These are phyloP conservation scores for Listronotus bonariensis DNA, from an alignment of 1,140 invertebrate genomes.

Conservation along the genomic window DNA sequence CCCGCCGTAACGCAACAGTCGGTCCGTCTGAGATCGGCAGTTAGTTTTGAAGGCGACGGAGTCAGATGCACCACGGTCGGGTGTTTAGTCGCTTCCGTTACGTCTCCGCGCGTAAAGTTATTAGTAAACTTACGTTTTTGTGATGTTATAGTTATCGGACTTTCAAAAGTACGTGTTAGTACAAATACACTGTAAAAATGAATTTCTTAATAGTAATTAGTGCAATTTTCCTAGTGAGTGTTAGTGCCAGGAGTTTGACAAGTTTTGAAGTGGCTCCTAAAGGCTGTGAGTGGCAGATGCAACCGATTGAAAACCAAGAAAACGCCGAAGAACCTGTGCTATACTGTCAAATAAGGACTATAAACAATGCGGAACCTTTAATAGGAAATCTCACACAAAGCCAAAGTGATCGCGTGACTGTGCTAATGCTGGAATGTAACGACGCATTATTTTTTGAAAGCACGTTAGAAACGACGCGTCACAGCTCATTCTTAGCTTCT, in stretches of 20 bases:
- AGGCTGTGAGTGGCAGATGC: slow-evolving; percentile 70
- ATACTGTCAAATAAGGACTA: slow-evolving; percentile 73
- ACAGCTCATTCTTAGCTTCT: slow-evolving; percentile 66
- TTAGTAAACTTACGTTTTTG: slow-evolving; percentile 2
- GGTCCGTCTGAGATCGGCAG: slow-evolving; percentile 23
- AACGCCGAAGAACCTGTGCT: slow-evolving; percentile 60
- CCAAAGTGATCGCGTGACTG: slow-evolving; percentile 68
- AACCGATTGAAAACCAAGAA: slow-evolving; percentile 59
- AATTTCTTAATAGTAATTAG: slow-evolving; percentile 27
- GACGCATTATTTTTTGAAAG: slow-evolving; percentile 81
- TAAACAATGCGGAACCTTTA: slow-evolving; percentile 70
- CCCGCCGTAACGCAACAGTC: slow-evolving; percentile 47
- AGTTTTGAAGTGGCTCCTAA: slow-evolving; percentile 61
- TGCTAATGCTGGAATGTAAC: slow-evolving; percentile 75
- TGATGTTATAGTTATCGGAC: slow-evolving; percentile 28
- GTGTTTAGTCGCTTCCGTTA: background rate
- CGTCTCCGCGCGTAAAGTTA: slow-evolving; percentile 9
- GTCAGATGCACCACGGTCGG: slow-evolving; percentile 1
- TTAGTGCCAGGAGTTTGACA: slow-evolving; percentile 50
- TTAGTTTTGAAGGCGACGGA: background rate
- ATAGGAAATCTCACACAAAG: slow-evolving; percentile 68
- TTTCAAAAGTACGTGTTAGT: slow-evolving; percentile 10
- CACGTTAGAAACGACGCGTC: slow-evolving; percentile 63
- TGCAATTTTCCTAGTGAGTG: slow-evolving; percentile 38
- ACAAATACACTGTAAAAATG: slow-evolving; percentile 18